A percentile compares a stretch with the other conserved stretches of the same genome.
phyloP scores from a whole-genome alignment of 2,797 vertebrate genomes.

The Calcarius lapponicus region DNA sequence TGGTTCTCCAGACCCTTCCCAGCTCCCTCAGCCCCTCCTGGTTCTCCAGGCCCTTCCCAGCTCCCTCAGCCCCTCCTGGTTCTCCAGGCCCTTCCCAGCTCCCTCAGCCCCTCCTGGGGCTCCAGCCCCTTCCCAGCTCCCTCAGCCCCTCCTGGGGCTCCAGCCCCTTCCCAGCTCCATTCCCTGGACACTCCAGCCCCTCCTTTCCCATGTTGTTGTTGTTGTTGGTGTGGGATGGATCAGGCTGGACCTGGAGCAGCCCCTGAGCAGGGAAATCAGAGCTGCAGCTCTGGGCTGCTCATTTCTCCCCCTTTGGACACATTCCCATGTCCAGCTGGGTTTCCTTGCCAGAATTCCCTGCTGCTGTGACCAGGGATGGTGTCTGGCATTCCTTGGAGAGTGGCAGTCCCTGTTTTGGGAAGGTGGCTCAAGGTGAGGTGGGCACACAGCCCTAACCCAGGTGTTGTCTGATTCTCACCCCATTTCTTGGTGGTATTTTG shows the following conservation, averaged over 20 bases:
- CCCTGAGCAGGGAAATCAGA: not conserved
- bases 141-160: not conserved
- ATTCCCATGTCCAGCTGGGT: not conserved
- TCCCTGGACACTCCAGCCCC: not conserved
- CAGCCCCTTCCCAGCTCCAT: not conserved
- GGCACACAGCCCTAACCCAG: not conserved
- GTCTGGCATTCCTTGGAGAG: rapidly evolving
- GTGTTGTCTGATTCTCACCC: not conserved
- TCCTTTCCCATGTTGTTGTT: not conserved
- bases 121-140: not conserved
- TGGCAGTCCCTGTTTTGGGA: not conserved
- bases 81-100: no score
- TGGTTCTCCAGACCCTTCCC: no score
- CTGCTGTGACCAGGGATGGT: not conserved
- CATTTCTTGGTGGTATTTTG: not conserved
- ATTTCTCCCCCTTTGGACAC: rapidly evolving
- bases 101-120: no score
- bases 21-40: not conserved
- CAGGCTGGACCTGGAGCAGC: not conserved
- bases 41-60: not conserved
- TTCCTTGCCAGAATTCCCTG: not conserved
- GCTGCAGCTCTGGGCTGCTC: not conserved
- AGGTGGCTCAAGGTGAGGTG: not conserved
- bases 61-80: not conserved
- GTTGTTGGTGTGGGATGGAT: rapidly evolving